Conservation (phyloP, 2,797 vertebrate genomes). For the Anisognathus igniventris region DNA sequence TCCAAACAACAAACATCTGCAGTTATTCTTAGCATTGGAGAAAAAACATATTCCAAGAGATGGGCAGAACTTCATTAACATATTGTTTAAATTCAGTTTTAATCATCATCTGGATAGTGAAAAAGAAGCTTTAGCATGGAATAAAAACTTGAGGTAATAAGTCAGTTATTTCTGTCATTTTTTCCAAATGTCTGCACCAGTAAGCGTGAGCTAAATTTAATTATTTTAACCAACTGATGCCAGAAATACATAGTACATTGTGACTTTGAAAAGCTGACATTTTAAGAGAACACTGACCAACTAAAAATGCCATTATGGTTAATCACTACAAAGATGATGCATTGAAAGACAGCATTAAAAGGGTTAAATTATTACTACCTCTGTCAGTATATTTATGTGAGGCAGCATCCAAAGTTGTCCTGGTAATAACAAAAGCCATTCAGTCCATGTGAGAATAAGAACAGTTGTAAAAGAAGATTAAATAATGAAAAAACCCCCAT, state of each 20-base stretch:
- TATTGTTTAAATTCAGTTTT: constrained; percentile 15
- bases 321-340: not conserved
- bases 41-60: not conserved
- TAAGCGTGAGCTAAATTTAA: not conserved
- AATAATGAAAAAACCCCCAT: not conserved
- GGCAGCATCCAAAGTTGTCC: not conserved
- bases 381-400: not conserved
- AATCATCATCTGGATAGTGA: not conserved
- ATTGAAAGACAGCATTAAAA: not conserved
- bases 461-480: not conserved
- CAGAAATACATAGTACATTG: not conserved
- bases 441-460: not conserved
- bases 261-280: not conserved
- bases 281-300: not conserved
- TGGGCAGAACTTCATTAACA: not conserved
- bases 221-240: not conserved
- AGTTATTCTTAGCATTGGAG: not conserved
- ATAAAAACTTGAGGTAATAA: not conserved
- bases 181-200: not conserved
- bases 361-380: not conserved
- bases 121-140: not conserved
- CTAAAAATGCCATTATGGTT: not conserved
- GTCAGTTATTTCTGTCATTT: not conserved
- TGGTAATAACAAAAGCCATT: not conserved
- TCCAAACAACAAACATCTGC: not conserved